These are phyloP conservation scores for Laterallus jamaicensis DNA, from an alignment of 2,113 vertebrate species.

Conservation along the genomic window DNA sequence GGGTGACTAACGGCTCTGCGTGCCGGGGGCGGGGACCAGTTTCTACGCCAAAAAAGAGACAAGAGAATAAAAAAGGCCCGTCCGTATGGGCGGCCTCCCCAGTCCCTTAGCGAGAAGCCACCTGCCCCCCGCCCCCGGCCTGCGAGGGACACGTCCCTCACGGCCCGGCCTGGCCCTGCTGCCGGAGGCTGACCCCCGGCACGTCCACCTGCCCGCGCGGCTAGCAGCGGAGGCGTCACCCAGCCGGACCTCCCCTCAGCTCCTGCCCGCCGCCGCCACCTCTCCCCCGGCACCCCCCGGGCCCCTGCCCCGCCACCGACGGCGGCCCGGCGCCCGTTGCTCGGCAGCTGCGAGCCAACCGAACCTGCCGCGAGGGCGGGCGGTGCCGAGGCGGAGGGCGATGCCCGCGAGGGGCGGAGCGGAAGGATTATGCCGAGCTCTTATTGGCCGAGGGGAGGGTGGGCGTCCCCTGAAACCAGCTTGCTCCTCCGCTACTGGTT, in stretches of 20 bases:
- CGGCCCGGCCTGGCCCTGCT: background rate
- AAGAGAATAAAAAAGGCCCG: background rate
- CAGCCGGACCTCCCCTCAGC: background rate
- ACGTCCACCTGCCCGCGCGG: background rate
- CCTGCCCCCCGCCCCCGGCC: background rate
- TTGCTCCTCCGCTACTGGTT: background rate
- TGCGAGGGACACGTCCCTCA: background rate
- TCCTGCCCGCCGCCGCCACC: background rate
- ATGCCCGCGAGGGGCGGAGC: background rate
- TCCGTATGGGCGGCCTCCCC: background rate
- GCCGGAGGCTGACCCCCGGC: background rate
- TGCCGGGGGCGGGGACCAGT: background rate
- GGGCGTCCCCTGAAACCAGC: fast-evolving
- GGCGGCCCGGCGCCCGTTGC: conserved; percentile 30
- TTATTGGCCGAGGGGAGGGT: fast-evolving
- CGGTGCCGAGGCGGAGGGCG: background rate
- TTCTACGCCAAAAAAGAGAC: background rate
- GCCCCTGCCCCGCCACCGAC: fast-evolving
- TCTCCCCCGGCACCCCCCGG: background rate
- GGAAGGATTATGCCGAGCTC: fast-evolving
- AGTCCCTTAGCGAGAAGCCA: background rate
- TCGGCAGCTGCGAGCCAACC: conserved; percentile 52
- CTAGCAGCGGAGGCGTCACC: background rate
- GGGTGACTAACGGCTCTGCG: conserved; percentile 1
- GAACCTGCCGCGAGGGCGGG: conserved; percentile 8